Evolutionary conservation across 2,888 invertebrate species (phyloP), one percentile per base, ranked within the genome.

Genomic region (Lasiommata megera): DNA sequence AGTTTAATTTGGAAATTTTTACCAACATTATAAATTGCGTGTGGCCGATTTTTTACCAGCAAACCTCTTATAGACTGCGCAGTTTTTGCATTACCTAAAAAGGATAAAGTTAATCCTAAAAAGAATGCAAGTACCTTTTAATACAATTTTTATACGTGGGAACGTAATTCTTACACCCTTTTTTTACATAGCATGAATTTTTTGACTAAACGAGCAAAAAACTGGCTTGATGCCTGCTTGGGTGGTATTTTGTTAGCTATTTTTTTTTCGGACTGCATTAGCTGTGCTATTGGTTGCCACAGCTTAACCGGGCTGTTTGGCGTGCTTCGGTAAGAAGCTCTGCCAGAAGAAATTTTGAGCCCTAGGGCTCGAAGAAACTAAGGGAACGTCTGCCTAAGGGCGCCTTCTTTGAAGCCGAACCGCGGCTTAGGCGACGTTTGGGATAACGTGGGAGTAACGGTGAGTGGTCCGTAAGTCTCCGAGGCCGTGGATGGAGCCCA

Each of bases 21-120:
- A 34, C 31, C 31, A 3, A 23, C 3, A 60, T 56, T 57, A 66
- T 62, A 48, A 52, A 56, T 77, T 74, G 79, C 67, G 80, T 81
- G 80, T 84, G 83, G 83, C 76, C 81, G 71, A 74, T 74, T 69
- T 68, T 71, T 69, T 75, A 60, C 56, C 51, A 44, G 54, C 54
- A 65, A 23, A 23, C 23, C 23, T 23, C 72, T 75, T 75, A 69
- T 68, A 72, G 70, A 75, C 62, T 53, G 46, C 59, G 55, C 60
- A 64, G 63, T 73, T 72, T 67, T 66, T 63, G 23, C 50, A 60
- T 60, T 61, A 43, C 44, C n/a, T n/a, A n/a, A n/a, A n/a, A n/a
- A n/a, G n/a, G n/a, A n/a, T n/a, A n/a, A n/a, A n/a, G n/a, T 7
- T 76, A 76, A 79, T 78, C 77, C 63, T 59, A 56, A 59, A 40